Base-by-base conservation (phyloP, 1,140 invertebrate genomes). In the Dryas iulia region DNA sequence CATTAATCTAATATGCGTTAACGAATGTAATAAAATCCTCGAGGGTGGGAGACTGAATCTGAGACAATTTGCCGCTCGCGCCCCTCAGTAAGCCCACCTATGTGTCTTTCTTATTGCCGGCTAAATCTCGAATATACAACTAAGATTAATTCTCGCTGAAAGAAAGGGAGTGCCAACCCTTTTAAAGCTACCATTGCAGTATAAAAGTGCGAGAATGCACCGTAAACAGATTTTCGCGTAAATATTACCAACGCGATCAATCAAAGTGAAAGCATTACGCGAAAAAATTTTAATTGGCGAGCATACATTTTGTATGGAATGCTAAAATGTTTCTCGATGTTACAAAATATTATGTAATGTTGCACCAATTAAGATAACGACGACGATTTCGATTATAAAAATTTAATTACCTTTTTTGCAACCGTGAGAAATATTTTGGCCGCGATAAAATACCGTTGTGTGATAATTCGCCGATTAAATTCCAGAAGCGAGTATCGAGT, bases 71-170 rank as follows among this genome's bases (percentile, higher is more conserved):
- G 87, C 86, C 77, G 75, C 69, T 79, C 73, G 74, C 73, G 67
- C 80, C 79, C 85, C 82, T 78, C 70, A 57, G 76, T 91, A 90
- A 90, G 89, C 89, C 86, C 79, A 91, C 87, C 89, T 89, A 91
- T 91, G 82, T 78, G 82, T 91, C 89, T 91, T 90, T 90, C 87
- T 91, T 90, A 89, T 86, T 84, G 86, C 82, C 80, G 79, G 79
- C 85, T 86, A 89, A 87, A 90, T 90, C 85, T 90, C 84, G 83
- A 88, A 90, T 89, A 90, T 87, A 91, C 87, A 91, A 91, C 84
- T 84, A 88, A 91, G 87, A 91, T 90, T 91, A 91, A 91, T 91
- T 61, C 83, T 77, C 73, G 87, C 59, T 82, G 85, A 90, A 90
- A 91, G 87, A 89, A 90, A 89, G 86, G 89, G 87, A 87, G 83